A percentile compares a stretch with the other conserved stretches of the same genome.
Evolutionary conservation across 2,888 invertebrate genomes (phyloP).

Genomic region (Folsomia manolachei): DNA sequence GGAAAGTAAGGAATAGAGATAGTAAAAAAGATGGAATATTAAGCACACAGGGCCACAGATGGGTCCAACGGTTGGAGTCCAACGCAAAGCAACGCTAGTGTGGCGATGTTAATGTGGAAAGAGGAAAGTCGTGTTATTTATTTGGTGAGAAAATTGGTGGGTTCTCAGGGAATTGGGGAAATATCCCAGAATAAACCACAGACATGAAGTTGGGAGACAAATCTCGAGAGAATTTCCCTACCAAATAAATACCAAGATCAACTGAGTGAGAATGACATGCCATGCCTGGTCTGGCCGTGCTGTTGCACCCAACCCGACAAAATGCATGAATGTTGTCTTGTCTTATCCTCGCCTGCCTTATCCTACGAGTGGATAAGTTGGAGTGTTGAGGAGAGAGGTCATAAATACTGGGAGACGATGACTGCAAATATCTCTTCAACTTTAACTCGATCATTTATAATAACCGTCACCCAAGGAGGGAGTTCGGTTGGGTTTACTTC

Average conservation of each 20-base stretch:
- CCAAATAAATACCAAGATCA: background rate
- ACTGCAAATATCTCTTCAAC: slow-evolving; percentile 17
- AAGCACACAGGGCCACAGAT: no score
- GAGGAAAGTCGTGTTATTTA: slow-evolving; percentile 51
- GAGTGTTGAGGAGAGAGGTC: background rate
- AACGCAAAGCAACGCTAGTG: no score
- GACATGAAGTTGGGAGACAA: no score
- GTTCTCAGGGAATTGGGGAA: slow-evolving; percentile 48
- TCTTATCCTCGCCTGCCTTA: background rate
- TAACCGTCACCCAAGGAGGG: slow-evolving; percentile 12
- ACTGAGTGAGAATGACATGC: slow-evolving; percentile 8
- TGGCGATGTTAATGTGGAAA: slow-evolving; percentile 40
- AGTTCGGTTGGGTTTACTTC: background rate
- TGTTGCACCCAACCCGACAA: background rate
- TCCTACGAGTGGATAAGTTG: no score
- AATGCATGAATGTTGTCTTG: background rate
- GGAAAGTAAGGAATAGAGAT: no score
- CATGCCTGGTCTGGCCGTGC: no score
- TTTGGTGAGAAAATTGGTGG: slow-evolving; percentile 48
- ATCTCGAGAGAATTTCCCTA: slow-evolving; percentile 45
- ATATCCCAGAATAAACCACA: slow-evolving; percentile 50
- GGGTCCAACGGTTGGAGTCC: no score
- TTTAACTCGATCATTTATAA: slow-evolving; percentile 19
- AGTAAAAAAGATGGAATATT: no score
- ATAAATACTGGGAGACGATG: slow-evolving; percentile 5